Conservation (phyloP, 2,797 vertebrate species). For the Chloroceryle amazona region DNA sequence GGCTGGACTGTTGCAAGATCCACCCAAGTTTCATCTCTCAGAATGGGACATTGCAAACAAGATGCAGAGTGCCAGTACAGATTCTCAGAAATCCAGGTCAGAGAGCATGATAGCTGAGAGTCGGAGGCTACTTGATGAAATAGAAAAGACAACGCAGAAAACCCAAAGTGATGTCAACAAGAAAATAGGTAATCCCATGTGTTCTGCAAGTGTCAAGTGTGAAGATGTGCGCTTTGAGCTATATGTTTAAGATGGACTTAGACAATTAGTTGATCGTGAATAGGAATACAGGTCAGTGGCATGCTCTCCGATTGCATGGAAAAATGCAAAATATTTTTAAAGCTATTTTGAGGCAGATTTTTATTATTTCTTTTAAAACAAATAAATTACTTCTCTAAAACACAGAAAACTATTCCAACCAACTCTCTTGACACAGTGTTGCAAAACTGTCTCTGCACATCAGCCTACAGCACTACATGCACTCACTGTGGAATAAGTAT, state of each 20-base stretch:
- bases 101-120: slow-evolving; percentile 85
- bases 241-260: neutral
- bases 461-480: neutral
- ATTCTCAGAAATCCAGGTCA: slow-evolving; percentile 83
- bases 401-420: neutral
- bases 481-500: neutral
- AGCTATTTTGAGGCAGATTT: neutral
- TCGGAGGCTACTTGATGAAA: slow-evolving; percentile 86
- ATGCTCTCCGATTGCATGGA: neutral
- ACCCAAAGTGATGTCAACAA: slow-evolving; percentile 87
- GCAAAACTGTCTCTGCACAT: neutral
- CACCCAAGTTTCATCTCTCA: slow-evolving; percentile 80
- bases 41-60: slow-evolving; percentile 84
- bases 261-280: neutral
- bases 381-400: neutral
- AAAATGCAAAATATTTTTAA: neutral
- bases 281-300: neutral
- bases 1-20: slow-evolving; percentile 79
- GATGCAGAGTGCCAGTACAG: slow-evolving; percentile 72
- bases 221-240: neutral
- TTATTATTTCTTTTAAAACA: neutral
- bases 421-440: neutral
- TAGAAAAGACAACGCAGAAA: slow-evolving; percentile 82
- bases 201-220: neutral
- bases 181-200: slow-evolving; percentile 84